Percentiles rank a stretch among this genome's conserved stretches.
Evolutionary conservation across 2,113 vertebrate genomes (phyloP).

Genomic region (Casuarius casuarius): DNA sequence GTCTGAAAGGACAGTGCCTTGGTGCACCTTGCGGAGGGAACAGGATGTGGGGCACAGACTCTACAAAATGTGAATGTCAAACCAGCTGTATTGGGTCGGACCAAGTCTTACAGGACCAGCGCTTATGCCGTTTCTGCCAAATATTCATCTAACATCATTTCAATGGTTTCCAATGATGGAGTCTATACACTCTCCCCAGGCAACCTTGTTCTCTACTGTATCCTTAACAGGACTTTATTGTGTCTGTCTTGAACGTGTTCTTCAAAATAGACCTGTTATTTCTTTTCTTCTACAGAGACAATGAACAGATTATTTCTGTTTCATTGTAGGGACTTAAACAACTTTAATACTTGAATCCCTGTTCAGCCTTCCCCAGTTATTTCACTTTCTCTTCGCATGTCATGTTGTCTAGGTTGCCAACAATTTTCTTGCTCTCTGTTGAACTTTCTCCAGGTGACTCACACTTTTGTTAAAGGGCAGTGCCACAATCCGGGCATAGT

Average conservation of each 20-base stretch:
- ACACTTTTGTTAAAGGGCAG: neutral
- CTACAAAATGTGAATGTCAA: neutral
- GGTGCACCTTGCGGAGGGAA: neutral
- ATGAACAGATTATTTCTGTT: neutral
- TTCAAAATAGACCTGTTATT: neutral
- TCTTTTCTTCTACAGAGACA: neutral
- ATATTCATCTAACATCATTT: neutral
- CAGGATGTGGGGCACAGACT: neutral
- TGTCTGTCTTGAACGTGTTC: neutral
- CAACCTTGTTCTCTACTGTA: neutral
- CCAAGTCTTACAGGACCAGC: neutral
- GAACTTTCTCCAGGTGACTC: neutral
- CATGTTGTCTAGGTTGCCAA: neutral
- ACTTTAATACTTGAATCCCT: neutral
- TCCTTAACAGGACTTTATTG: neutral
- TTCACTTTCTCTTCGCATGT: neutral
- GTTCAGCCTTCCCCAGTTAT: neutral
- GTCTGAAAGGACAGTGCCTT: neutral
- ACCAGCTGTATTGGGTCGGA: neutral
- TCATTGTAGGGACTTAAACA: neutral
- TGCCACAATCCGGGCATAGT: neutral
- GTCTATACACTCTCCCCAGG: constrained; percentile 28
- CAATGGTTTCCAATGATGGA: neutral
- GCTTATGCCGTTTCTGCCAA: neutral
- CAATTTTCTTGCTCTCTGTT: neutral